Base-by-base conservation (phyloP, 1,140 invertebrate species). In the Pollicipes pollicipes region DNA sequence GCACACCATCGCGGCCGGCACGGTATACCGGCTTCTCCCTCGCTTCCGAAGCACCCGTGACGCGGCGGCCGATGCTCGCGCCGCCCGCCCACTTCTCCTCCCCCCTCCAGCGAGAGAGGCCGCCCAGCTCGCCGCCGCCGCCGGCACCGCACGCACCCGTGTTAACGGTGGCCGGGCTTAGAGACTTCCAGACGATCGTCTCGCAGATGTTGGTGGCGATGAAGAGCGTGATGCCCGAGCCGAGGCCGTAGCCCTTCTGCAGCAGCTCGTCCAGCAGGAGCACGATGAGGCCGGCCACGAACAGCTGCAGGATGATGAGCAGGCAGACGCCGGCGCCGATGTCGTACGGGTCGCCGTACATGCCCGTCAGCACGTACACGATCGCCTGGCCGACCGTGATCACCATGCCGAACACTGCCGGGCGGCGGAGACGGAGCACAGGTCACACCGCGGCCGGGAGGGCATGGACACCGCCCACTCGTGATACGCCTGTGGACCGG, bases 161-260 rank as follows among this genome's bases (percentile, higher is more conserved):
- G 79, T 99, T 99, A 58, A 99, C 95, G 66, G 97, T 99, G 64
- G 97, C 92, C 69, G 97, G 97, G 74, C 93, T 97, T 84, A 99
- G 99, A 0, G 97, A 96, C 82, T 99, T 99, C 97, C 97, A 99
- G 3, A 99, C 97, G 77, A 99, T 99, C 0, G 97, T 99, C 83
- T 99, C 97, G 81, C 97, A 99, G 80, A 99, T 99, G 79, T 99
- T 99, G 28, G 97, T 99, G 29, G 97, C 97, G 82, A 99, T 99
- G 80, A 99, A 99, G 28, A 99, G 88, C 0, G 97, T 99, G 77
- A 99, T 99, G 82, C 97, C 97, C 75, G 96, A 98, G 70, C 97
- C 97, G 28, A 99, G 84, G 78, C 95, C 96, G 80, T 87, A 87
- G 30, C 76, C 76, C 83, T 98, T 98, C 81, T 99, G 97, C 30